Evolutionary conservation across 2,797 vertebrate genomes (phyloP).

Genomic region (Coccyzus lansbergi): DNA sequence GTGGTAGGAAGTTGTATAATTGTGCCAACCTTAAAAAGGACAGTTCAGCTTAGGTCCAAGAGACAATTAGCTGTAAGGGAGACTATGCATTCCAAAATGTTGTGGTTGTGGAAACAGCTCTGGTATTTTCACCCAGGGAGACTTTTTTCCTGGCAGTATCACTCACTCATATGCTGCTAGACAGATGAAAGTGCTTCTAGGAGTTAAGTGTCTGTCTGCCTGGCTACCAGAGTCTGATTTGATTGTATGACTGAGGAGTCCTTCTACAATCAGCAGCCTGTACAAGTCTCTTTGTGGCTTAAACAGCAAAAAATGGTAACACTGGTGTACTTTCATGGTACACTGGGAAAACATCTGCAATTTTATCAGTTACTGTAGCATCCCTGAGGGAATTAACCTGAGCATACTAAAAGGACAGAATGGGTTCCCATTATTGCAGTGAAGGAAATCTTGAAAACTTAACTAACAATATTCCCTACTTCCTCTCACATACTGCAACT

Average conservation of each 20-base stretch:
- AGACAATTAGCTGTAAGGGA: not conserved
- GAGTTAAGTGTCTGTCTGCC: not conserved
- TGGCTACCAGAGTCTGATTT: not conserved
- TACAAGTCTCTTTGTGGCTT: not conserved
- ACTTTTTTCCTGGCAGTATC: slow-evolving; percentile 8
- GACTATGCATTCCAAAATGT: not conserved
- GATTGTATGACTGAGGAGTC: not conserved
- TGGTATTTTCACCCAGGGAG: slow-evolving; percentile 28
- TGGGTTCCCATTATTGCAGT: not conserved
- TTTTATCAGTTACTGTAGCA: not conserved
- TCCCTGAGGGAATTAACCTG: not conserved
- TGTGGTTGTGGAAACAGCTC: slow-evolving; percentile 24
- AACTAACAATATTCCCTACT: not conserved
- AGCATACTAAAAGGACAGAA: not conserved
- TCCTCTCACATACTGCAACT: not conserved
- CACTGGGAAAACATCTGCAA: not conserved
- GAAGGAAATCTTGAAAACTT: slow-evolving; percentile 27
- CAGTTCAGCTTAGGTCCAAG: not conserved
- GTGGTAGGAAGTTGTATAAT: not conserved
- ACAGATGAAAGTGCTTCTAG: not conserved
- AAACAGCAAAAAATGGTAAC: not conserved
- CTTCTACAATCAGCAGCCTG: not conserved
- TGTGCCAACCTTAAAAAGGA: not conserved
- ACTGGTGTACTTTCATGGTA: not conserved
- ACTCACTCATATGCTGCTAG: not conserved